A percentile compares a stretch with the other conserved stretches of the same genome.
Evolutionary conservation across 2,113 vertebrate species (phyloP).

Genomic region (Petromus typicus): DNA sequence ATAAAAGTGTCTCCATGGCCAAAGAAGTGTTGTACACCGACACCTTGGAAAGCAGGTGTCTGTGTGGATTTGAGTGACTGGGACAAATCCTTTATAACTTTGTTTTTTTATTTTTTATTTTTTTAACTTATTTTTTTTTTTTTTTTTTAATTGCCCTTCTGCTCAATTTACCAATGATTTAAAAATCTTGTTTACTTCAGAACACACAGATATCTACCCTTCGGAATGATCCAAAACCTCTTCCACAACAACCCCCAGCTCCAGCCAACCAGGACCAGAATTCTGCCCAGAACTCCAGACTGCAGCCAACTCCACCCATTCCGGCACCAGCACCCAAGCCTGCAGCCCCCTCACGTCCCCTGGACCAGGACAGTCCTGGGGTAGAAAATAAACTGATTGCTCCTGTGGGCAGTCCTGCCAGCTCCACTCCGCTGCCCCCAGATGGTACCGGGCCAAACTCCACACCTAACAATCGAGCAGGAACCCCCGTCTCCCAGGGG

Average conservation of each 20-base stretch:
- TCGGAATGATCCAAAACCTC: slow-evolving; percentile 93
- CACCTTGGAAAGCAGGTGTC: background rate
- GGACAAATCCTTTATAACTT: background rate
- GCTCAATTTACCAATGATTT: background rate
- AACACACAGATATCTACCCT: slow-evolving; percentile 94
- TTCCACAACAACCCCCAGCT: slow-evolving; percentile 85
- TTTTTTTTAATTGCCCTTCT: slow-evolving; percentile 36
- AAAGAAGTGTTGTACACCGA: background rate
- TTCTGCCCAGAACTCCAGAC: slow-evolving; percentile 94
- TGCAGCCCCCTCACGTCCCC: slow-evolving; percentile 82
- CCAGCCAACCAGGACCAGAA: slow-evolving; percentile 93
- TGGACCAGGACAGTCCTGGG: slow-evolving; percentile 92
- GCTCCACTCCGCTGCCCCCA: slow-evolving; percentile 88
- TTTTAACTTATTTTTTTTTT: no score
- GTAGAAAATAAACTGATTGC: slow-evolving; percentile 93
- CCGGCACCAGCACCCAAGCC: slow-evolving; percentile 88
- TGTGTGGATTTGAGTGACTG: background rate
- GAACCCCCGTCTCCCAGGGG: slow-evolving; percentile 90
- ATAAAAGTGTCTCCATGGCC: background rate
- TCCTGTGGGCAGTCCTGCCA: slow-evolving; percentile 91
- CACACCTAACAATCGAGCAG: slow-evolving; percentile 89
- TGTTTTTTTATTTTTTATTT: background rate
- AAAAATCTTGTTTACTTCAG: slow-evolving; percentile 81
- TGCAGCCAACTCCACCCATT: slow-evolving; percentile 92
- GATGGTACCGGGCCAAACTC: slow-evolving; percentile 91